These are phyloP conservation scores for Caloenas nicobarica DNA, from an alignment of 2,113 vertebrate genomes.

Conservation along the genomic window DNA sequence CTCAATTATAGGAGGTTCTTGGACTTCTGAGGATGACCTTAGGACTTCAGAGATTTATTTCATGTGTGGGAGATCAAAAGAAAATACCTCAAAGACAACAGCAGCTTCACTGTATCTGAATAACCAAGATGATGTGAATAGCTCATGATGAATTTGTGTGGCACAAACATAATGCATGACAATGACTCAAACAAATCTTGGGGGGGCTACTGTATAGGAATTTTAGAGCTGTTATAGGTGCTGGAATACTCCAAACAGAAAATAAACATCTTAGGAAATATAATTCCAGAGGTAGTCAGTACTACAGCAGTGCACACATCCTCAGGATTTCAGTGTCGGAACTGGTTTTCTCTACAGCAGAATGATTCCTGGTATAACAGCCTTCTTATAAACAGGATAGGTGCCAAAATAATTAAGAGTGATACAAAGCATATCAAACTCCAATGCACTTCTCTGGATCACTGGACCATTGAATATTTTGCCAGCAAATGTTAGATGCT, in stretches of 20 bases:
- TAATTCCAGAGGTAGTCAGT: neutral
- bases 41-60: conserved; percentile 16
- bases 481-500: neutral
- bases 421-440: neutral
- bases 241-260: neutral
- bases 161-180: neutral
- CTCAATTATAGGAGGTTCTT: neutral
- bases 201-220: neutral
- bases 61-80: neutral
- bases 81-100: neutral
- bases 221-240: neutral
- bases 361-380: neutral
- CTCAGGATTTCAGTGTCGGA: neutral
- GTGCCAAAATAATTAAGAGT: neutral
- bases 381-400: neutral
- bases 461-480: neutral
- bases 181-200: neutral
- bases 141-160: neutral
- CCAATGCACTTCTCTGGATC: neutral
- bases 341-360: neutral
- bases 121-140: neutral
- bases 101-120: neutral
- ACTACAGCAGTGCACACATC: neutral
- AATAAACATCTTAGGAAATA: neutral
- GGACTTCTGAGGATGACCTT: neutral